Evolutionary conservation across 2,113 vertebrate genomes (phyloP).

Genomic region (Salvelinus fontinalis): DNA sequence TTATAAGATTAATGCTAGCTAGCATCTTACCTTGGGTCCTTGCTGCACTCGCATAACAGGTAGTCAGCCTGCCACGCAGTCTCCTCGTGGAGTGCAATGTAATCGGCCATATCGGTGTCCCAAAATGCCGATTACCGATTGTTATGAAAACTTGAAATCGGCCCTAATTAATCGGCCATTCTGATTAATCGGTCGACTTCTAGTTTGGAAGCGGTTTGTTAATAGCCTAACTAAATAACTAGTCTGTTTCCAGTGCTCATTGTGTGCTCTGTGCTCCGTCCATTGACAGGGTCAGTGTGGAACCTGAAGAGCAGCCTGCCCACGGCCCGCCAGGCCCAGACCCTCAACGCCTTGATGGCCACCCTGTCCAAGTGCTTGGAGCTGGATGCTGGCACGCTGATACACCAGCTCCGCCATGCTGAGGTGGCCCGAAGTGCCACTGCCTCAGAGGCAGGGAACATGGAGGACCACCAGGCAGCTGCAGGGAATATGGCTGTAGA

Average conservation of each 20-base stretch:
- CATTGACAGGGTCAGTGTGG: conserved; percentile 77
- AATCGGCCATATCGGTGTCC: no score
- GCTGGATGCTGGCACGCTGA: conserved; percentile 73
- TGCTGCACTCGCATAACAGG: no score
- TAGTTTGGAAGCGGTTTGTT: neutral
- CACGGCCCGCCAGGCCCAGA: conserved; percentile 81
- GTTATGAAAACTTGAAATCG: no score
- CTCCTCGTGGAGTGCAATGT: no score
- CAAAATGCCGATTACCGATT: no score
- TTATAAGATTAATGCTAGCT: no score
- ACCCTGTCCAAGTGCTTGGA: conserved; percentile 82
- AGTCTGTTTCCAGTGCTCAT: neutral
- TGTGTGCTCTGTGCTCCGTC: neutral
- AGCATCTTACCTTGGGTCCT: no score
- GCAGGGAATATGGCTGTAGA: conserved; percentile 32
- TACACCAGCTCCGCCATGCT: conserved; percentile 78
- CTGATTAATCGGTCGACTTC: no score
- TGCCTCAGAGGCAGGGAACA: conserved; percentile 8
- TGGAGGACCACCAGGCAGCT: conserved; percentile 30
- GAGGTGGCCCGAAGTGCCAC: conserved; percentile 56
- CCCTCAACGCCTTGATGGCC: conserved; percentile 82
- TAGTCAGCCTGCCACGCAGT: no score
- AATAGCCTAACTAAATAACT: no score
- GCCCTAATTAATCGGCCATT: no score
- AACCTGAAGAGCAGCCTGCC: conserved; percentile 87